Base-by-base conservation (phyloP, 2,797 vertebrate species). In the Eulemur rubriventer region DNA sequence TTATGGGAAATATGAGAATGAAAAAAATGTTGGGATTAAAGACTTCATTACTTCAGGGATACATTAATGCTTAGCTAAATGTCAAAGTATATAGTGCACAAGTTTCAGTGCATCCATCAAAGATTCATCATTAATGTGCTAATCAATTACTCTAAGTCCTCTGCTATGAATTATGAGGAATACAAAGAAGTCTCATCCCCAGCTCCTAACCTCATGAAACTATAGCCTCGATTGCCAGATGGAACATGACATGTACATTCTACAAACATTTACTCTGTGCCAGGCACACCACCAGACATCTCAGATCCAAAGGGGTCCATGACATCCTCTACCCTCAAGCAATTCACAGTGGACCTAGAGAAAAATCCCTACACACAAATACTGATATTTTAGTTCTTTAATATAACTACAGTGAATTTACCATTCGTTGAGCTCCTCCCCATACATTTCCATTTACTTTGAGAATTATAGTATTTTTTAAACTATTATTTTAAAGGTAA, bases 1-100 rank as follows among this genome's bases (percentile, higher is more conserved):
- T 81, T 92, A 78, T 43, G 12, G n/a, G 12, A 61, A 93, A 87
- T n/a, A 8, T 4, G 20, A 81, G 33, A 95, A 83, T 46, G 17
- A 4, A 30, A 2, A 38, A 38, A 7, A 24, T 55, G 4, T 7
- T 26, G 7, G 7, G 30, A 35, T 50, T 33, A 57, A 63, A 22
- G 5, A 48, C 70, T 43, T 86, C 35, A 16, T 72, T 9, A 6
- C 1, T 52, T 89, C 18, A 48, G 67, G 13, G 43, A 46, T 33
- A 35, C 16, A 89, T 55, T 35, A 57, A 41, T 16, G 67, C 13
- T 84, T 46, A 87, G 35, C 14, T 9, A 33, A 95, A 76, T 28
- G 33, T 59, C 30, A 8, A 59, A 61, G 33, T 46, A n/a, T 33
- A 41, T 0, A 1, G 28, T 7, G 9, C 63, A 14, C 0, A 18